Evolutionary conservation across 2,113 vertebrate genomes (phyloP).

Genomic region (Polyodon spathula): DNA sequence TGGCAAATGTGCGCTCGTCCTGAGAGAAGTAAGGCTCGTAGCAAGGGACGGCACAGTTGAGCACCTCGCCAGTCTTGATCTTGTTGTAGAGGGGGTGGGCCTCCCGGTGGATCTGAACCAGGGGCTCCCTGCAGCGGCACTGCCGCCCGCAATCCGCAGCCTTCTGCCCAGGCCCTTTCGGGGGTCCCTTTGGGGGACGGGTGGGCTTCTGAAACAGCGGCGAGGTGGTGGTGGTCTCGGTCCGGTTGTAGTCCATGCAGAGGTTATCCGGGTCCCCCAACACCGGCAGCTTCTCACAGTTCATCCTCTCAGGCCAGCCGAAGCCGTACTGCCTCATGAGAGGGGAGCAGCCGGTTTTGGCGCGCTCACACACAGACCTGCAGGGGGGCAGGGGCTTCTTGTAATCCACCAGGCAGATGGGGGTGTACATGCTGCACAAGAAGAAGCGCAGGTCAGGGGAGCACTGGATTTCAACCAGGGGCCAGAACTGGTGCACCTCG

Average conservation of each 20-base stretch:
- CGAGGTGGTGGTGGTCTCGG: conserved; percentile 70
- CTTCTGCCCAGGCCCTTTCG: conserved; percentile 22
- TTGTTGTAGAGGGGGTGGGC: conserved; percentile 72
- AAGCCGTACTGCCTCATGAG: conserved; percentile 97
- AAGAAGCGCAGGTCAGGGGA: conserved; percentile 91
- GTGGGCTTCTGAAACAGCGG: conserved; percentile 73
- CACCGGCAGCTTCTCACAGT: conserved; percentile 73
- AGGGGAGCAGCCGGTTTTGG: conserved; percentile 87
- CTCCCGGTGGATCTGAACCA: conserved; percentile 75
- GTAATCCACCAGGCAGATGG: conserved; percentile 92
- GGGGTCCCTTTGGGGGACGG: conserved; percentile 32
- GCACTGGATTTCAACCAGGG: conserved; percentile 90
- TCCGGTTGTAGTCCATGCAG: conserved; percentile 94
- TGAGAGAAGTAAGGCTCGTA: conserved; percentile 84
- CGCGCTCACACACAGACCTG: conserved; percentile 86
- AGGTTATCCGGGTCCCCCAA: conserved; percentile 74
- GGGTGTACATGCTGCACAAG: conserved; percentile 97
- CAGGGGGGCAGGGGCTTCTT: conserved; percentile 89
- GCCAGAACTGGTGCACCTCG: conserved; percentile 98
- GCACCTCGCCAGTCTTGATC: conserved; percentile 67
- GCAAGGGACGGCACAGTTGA: conserved; percentile 88
- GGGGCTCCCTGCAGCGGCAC: conserved; percentile 76
- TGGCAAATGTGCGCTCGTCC: conserved; percentile 80
- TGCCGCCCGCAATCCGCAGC: conserved; percentile 57
- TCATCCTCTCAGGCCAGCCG: conserved; percentile 94